phyloP scores from a whole-genome alignment of 92 coral and sea anemone species.

The Pocillopora grandis region DNA sequence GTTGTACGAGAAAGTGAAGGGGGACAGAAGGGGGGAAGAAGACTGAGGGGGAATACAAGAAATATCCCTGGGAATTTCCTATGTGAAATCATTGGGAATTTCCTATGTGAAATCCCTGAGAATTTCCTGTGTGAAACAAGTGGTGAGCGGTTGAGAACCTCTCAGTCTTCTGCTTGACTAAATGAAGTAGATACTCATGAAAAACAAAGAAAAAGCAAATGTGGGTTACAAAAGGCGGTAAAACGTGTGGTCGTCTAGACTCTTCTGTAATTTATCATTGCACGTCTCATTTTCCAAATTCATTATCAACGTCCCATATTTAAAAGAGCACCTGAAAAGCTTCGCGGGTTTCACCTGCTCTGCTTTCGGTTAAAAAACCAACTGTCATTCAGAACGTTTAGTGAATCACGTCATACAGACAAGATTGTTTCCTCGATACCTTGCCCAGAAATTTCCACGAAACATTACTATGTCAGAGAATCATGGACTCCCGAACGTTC shows the following conservation, averaged over 20 bases:
- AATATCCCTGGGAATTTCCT: background rate
- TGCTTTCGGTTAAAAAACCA: background rate
- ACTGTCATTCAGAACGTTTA: background rate
- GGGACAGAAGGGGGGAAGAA: background rate
- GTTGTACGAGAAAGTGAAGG: background rate
- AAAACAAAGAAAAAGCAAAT: background rate
- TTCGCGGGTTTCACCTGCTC: too few species aligned
- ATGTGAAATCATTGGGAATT: background rate
- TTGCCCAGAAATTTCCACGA: background rate
- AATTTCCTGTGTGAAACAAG: too few species aligned
- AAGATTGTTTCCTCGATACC: background rate
- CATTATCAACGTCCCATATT: too few species aligned
- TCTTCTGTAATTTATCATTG: too few species aligned
- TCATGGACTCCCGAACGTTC: background rate
- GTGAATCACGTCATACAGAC: constrained; percentile 2
- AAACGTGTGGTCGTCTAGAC: constrained; percentile 3
- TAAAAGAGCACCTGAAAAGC: too few species aligned
- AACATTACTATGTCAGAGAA: background rate
- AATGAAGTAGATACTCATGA: too few species aligned
- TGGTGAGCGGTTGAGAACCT: too few species aligned
- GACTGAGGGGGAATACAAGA: background rate
- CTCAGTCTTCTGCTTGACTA: too few species aligned
- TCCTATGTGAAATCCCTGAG: too few species aligned
- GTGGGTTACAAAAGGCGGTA: constrained; percentile 3
- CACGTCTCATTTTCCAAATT: too few species aligned